Evolutionary conservation across 2,113 vertebrate genomes (phyloP).

Genomic region (Acinonyx jubatus): DNA sequence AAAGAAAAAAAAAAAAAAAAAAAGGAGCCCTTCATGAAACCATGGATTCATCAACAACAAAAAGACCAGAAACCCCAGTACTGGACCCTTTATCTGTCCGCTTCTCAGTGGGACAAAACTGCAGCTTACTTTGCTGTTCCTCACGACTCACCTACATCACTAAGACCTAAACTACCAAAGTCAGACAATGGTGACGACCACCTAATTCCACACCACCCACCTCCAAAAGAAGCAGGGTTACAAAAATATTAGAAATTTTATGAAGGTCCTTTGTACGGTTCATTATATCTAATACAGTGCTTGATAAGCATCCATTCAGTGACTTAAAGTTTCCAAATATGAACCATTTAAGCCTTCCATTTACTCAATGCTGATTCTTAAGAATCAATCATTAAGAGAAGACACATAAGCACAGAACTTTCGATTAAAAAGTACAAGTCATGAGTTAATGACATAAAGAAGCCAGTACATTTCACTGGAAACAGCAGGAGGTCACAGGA

Average conservation of each 20-base stretch:
- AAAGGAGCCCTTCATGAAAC: neutral
- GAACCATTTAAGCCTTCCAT: neutral
- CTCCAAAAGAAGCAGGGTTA: neutral
- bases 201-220: neutral
- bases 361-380: neutral
- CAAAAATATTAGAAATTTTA: neutral
- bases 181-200: neutral
- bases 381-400: neutral
- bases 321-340: neutral
- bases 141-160: neutral
- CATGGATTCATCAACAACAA: neutral
- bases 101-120: neutral
- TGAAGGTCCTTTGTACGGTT: neutral
- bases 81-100: neutral
- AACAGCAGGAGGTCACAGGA: neutral
- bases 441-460: neutral
- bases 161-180: neutral
- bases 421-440: neutral
- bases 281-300: neutral
- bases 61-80: neutral
- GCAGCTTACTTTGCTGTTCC: neutral
- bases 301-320: neutral
- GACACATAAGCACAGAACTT: neutral
- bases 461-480: neutral
- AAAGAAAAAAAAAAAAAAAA: no score